A percentile compares a stretch with the other conserved stretches of the same genome.
Conservation (phyloP, 2,797 vertebrate genomes). For the Anguilla anguilla region DNA sequence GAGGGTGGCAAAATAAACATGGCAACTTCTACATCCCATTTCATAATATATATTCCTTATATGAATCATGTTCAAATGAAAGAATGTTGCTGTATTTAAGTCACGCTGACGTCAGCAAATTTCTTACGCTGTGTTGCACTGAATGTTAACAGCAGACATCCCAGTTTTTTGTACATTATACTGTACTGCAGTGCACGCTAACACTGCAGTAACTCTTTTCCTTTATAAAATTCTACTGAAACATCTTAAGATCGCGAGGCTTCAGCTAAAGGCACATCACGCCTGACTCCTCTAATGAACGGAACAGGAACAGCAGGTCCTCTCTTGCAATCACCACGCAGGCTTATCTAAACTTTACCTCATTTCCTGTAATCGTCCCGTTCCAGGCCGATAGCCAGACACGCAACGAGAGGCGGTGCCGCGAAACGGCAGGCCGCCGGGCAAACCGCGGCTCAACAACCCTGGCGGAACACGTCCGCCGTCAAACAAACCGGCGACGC, state of each 20-base stretch:
- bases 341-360: constrained; percentile 10
- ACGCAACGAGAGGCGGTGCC: not conserved
- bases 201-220: not conserved
- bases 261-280: not conserved
- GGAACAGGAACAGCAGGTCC: constrained; percentile 9
- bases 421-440: not conserved
- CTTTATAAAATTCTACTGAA: not conserved
- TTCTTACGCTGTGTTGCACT: not conserved
- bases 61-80: not conserved
- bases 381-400: not conserved
- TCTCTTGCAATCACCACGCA: not conserved
- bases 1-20: not conserved
- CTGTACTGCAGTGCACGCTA: not conserved
- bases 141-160: not conserved
- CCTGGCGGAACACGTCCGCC: not conserved
- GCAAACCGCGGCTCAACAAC: not conserved
- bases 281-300: not conserved
- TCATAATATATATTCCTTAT: not conserved
- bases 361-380: not conserved
- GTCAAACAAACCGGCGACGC: not conserved
- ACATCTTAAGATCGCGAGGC: not conserved
- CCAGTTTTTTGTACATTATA: not conserved
- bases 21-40: not conserved
- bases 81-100: not conserved
- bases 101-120: not conserved